Base-by-base conservation (phyloP, 2,888 invertebrate genomes). In the Arge pagana region DNA sequence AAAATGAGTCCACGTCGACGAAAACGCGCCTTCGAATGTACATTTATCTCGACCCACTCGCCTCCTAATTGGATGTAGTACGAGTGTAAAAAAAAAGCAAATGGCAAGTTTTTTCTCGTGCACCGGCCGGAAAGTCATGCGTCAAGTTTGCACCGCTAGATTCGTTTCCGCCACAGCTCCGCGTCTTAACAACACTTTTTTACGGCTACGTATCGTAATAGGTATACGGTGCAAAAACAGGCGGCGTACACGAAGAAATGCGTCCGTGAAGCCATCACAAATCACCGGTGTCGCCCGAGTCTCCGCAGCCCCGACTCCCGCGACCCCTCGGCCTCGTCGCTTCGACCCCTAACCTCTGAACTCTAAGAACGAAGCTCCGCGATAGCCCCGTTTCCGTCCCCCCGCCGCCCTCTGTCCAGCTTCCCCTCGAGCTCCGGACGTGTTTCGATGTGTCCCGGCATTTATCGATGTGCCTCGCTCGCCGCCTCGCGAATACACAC, bases 191-290 rank as follows among this genome's bases (percentile, higher is more conserved):
- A 45, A 33, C 45, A 33, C 45, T 45, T 33, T 23, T 45, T 21
- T 21, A 23, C 35, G 15, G 31, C n/a, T n/a, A n/a, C n/a, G n/a
- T 13, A 45, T 45, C 24, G 33, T 33, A 15, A 40, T n/a, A 26
- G 28, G 28, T 10, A 26, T 7, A 26, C 7, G 33, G 35, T 13
- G 24, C 31, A 45, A 45, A 35, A 45, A 45, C 21, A 35, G 24
- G 23, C 10, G 35, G 24, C 45, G 33, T 31, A 45, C 33, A 24
- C 33, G 33, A 31, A 33, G 45, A 31, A 45, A 45, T 45, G 45
- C 45, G 45, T 45, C 35, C 45, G 45, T 24, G 35, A 45, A 45
- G 33, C 45, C 33, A 45, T 45, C 45, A 45, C 45, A 45, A 45
- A 45, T 45, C 45, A 45, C 45, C 35, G 45, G 31, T 35, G 33